Evolutionary conservation across 2,888 invertebrate genomes (phyloP), one percentile per base, ranked within the genome.

Genomic region (Andricus quercusramuli): DNA sequence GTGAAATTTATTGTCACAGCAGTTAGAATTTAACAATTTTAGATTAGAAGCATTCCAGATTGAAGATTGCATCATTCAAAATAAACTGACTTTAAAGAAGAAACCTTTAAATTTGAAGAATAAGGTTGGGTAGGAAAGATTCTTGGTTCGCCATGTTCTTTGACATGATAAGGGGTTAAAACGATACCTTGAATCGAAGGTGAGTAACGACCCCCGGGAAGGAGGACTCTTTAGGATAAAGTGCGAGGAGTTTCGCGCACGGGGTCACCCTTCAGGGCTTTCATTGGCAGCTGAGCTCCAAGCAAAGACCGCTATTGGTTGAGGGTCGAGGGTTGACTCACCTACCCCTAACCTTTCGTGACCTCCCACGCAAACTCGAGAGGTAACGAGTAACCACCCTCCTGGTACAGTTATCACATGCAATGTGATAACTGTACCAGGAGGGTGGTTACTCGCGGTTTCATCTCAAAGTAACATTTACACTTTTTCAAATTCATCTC

Each of bases 281-380:
- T 89, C 89, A 91, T 91, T 91, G 91, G 91, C 87, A 89, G 90
- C 80, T 85, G 82, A 86, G 85, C 88, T 86, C 83, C 86, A 84
- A 86, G 85, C 86, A 83, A 86, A 87, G 82, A 87, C 89, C 87
- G 88, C 84, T 90, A 91, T 91, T 91, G 90, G 91, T 89, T 86
- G 89, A 86, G 88, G 91, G 91, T 91, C 90, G 91, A 87, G 89
- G 91, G 90, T 91, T 90, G 90, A 84, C 87, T 91, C 89, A 90
- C 89, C 91, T 90, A 90, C 88, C 90, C 90, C 88, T 87, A 85
- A 88, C 87, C 86, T 86, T 81, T 85, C 87, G 86, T 88, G 90
- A 91, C 91, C 91, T 91, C 89, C 90, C 90, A 90, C 90, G 90
- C 89, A 84, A 91, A 88, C 89, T 87, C 90, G 89, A 89, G 89